A percentile compares a stretch with the other conserved stretches of the same genome.
Evolutionary conservation across 2,113 vertebrate species (phyloP).

Genomic region (Rhagologus leucostigma): DNA sequence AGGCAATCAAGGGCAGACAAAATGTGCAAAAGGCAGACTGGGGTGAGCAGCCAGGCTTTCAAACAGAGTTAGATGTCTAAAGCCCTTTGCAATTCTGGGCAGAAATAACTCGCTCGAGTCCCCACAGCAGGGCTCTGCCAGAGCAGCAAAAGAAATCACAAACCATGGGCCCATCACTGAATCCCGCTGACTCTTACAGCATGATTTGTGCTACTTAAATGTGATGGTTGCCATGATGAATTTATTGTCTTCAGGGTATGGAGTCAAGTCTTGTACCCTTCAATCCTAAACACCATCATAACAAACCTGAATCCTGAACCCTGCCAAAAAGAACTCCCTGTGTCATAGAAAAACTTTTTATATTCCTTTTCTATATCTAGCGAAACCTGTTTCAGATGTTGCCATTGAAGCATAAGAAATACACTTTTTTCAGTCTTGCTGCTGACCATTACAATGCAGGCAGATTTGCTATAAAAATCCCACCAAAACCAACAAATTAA

Average conservation of each 20-base stretch:
- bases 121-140: neutral
- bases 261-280: neutral
- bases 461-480: neutral
- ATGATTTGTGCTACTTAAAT: constrained; percentile 9
- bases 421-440: neutral
- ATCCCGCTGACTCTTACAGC: neutral
- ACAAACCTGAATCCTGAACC: neutral
- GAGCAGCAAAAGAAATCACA: constrained; percentile 19
- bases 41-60: neutral
- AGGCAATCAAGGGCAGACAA: constrained; percentile 1
- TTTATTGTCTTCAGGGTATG: neutral
- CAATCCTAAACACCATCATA: neutral
- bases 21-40: neutral
- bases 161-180: neutral
- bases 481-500: neutral
- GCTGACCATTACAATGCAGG: neutral
- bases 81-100: neutral
- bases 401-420: neutral
- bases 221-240: neutral
- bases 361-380: neutral
- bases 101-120: neutral
- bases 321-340: neutral
- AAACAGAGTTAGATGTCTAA: neutral
- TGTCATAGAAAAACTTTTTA: neutral
- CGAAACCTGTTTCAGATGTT: neutral